These are phyloP conservation scores for Abramis brama DNA, from an alignment of 2,113 vertebrate genomes.

Conservation along the genomic window DNA sequence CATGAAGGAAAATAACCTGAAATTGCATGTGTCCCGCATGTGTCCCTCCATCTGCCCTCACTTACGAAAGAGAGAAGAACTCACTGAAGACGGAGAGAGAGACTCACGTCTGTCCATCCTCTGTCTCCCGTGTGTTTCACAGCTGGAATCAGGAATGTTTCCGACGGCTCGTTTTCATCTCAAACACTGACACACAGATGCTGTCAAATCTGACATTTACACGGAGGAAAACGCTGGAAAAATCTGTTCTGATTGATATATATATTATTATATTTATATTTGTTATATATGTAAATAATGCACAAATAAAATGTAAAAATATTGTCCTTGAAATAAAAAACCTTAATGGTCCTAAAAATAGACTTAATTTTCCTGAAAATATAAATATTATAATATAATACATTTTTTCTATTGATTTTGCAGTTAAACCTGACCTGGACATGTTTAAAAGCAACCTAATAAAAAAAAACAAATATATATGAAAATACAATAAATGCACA, in stretches of 20 bases:
- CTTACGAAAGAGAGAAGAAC: slow-evolving; percentile 46
- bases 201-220: not conserved
- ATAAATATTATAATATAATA: not conserved
- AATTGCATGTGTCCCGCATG: slow-evolving; percentile 57
- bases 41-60: slow-evolving; percentile 39
- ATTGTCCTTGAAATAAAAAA: not conserved
- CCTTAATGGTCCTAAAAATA: not conserved
- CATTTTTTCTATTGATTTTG: too few species aligned
- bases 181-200: not conserved
- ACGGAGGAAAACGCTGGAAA: too few species aligned
- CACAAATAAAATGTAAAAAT: not conserved
- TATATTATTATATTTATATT: too few species aligned
- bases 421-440: not conserved
- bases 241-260: too few species aligned
- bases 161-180: not conserved
- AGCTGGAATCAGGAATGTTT: slow-evolving; percentile 61
- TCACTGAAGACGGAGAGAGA: slow-evolving; percentile 43
- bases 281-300: too few species aligned
- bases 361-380: not conserved
- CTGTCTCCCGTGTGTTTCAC: slow-evolving; percentile 60
- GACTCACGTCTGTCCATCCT: slow-evolving; percentile 63
- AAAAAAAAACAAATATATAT: not conserved
- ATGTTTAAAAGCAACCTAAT: not conserved
- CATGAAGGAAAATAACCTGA: slow-evolving; percentile 53
- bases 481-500: not conserved